These are phyloP conservation scores for Chrysogorgia sp. DNA, from an alignment of 92 coral and sea anemone genomes.

Conservation along the genomic window DNA sequence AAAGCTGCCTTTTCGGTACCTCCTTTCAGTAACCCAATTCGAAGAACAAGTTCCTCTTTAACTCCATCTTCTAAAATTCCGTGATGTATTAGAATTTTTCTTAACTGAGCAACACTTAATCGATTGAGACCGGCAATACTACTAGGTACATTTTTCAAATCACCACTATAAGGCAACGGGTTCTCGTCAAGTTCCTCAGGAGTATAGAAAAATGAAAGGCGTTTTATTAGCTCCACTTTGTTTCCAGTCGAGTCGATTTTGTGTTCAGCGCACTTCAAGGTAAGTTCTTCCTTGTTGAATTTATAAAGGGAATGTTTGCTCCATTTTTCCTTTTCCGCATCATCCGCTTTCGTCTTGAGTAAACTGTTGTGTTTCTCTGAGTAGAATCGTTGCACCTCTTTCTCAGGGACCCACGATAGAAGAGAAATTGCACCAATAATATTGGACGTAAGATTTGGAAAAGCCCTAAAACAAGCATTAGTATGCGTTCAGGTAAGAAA, in stretches of 20 bases:
- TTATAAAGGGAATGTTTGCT: constrained; percentile 50
- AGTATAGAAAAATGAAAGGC: constrained; percentile 22
- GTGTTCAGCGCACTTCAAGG: constrained; percentile 36
- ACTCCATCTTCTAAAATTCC: no score
- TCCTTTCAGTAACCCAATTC: no score
- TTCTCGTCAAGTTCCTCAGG: not conserved
- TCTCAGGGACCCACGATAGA: not conserved
- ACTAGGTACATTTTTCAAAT: no score
- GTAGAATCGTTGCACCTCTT: constrained; percentile 3
- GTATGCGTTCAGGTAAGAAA: no score
- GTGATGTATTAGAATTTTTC: no score
- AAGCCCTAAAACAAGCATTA: constrained; percentile 10
- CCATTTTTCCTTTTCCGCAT: constrained; percentile 40
- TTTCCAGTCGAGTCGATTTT: constrained; percentile 53
- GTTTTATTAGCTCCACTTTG: constrained; percentile 59
- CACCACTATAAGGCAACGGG: no score
- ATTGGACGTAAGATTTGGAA: constrained; percentile 11
- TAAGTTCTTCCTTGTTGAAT: constrained; percentile 42
- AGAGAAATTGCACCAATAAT: constrained; percentile 4
- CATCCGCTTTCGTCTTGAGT: constrained; percentile 1
- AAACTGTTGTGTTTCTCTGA: not conserved
- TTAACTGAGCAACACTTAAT: no score
- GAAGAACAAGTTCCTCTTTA: no score
- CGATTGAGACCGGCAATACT: no score
- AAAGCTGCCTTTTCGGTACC: no score